A percentile compares a stretch with the other conserved stretches of the same genome.
Conservation (phyloP, 2,888 invertebrate genomes). For the Cantharis nigra region DNA sequence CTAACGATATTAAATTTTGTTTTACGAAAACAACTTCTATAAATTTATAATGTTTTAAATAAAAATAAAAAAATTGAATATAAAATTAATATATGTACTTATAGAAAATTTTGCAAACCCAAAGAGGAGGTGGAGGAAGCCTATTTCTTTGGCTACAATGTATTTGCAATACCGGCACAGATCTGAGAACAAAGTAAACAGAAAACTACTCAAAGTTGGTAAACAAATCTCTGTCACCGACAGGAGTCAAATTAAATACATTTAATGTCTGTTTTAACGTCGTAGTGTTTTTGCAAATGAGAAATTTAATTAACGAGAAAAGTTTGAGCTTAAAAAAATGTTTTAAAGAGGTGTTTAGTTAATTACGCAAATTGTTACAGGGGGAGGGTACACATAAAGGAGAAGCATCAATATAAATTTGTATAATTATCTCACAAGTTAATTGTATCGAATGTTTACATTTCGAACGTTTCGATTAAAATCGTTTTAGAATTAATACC, state of each 20-base stretch:
- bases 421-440: not conserved
- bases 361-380: not conserved
- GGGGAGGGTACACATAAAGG: not conserved
- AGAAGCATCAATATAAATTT: not conserved
- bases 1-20: not conserved
- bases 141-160: not conserved
- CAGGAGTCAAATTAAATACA: slow-evolving; percentile 1
- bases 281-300: not conserved
- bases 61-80: no score
- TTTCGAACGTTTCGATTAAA: not conserved
- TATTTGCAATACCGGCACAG: not conserved
- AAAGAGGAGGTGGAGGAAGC: not conserved
- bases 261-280: slow-evolving; percentile 1
- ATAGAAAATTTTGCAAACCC: not conserved
- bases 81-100: no score
- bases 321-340: not conserved
- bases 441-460: not conserved
- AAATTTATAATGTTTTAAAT: not conserved
- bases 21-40: not conserved
- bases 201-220: not conserved
- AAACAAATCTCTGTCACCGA: slow-evolving; percentile 6
- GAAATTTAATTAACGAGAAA: not conserved
- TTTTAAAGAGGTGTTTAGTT: not conserved
- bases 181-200: not conserved
- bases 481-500: not conserved